Base-by-base conservation (phyloP, 1,140 invertebrate species). In the Pteromalus puparum region DNA sequence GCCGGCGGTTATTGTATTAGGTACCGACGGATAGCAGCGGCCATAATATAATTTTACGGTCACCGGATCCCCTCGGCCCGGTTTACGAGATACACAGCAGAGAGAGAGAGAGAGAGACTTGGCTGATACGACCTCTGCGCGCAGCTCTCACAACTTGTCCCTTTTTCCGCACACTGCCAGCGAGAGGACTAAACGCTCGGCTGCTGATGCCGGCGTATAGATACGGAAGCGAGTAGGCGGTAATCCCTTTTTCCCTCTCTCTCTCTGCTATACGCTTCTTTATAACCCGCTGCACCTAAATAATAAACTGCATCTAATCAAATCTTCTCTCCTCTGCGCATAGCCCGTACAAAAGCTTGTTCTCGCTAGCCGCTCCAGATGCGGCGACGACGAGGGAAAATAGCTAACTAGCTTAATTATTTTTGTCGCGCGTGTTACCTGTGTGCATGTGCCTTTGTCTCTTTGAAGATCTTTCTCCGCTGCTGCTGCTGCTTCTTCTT, bases 31-130 rank as follows among this genome's bases (percentile, higher is more conserved):
- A 87, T 81, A 87, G 81, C 46, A 12, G 46, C 42, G 12, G 46
- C 42, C 34, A 76, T 86, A 87, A 88, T 87, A 79, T 72, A 83
- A 89, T 87, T 87, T 88, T 88, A 88, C 75, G 78, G 81, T 80
- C 81, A 84, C 28, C 67, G 85, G 70, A 84, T 75, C 46, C 53
- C 38, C 46, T 74, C 30, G 34, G 7, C 30, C 65, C 28, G 42
- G 74, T 84, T 84, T 84, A 84, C 74, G 67, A 79, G 76, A 84
- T 48, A 77, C 26, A 76, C 68, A 30, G n/a, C 24, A 72, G 38
- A n/a, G n/a, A n/a, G n/a, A n/a, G n/a, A n/a, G n/a, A n/a, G n/a
- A n/a, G n/a, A n/a, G n/a, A n/a, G n/a, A n/a, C 28, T 68, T 24
- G 67, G 26, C n/a, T 26, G 53, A 82, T 74, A 70, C 75, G 68